Conservation (phyloP, 2,797 vertebrate species). For the Alca torda region DNA sequence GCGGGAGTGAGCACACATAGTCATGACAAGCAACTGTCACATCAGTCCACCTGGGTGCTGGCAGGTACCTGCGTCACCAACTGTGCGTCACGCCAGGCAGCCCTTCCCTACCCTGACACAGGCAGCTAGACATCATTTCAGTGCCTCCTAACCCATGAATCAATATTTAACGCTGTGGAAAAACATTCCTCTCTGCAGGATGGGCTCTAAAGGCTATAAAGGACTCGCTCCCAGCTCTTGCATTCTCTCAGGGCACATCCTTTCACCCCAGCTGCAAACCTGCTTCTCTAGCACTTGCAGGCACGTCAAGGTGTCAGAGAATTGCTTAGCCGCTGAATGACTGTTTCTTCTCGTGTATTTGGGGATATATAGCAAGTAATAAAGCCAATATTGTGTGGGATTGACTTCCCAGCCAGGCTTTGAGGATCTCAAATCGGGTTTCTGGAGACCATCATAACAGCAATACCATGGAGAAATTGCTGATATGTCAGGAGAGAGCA, state of each 20-base stretch:
- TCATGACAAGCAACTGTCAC: not conserved
- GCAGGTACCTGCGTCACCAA: not conserved
- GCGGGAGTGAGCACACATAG: not conserved
- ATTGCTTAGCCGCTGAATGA: fast-evolving
- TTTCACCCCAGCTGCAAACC: not conserved
- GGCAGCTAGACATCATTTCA: not conserved
- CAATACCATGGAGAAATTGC: not conserved
- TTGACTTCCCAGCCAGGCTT: not conserved
- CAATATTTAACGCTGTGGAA: not conserved
- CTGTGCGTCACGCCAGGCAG: not conserved
- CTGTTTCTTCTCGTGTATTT: not conserved
- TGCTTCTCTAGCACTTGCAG: not conserved
- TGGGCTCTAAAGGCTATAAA: not conserved
- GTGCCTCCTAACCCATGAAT: not conserved
- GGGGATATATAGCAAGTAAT: not conserved
- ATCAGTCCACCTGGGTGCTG: not conserved
- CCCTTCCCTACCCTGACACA: not conserved
- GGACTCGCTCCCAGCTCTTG: not conserved
- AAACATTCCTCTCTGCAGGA: not conserved
- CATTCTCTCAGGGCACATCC: fast-evolving
- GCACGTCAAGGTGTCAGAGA: not conserved
- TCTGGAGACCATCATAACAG: not conserved
- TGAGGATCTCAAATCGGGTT: not conserved
- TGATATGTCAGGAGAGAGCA: not conserved
- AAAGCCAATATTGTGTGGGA: not conserved